These are phyloP conservation scores for Leptopilina drosophilae DNA, from an alignment of 2,888 invertebrate genomes.

Conservation along the genomic window DNA sequence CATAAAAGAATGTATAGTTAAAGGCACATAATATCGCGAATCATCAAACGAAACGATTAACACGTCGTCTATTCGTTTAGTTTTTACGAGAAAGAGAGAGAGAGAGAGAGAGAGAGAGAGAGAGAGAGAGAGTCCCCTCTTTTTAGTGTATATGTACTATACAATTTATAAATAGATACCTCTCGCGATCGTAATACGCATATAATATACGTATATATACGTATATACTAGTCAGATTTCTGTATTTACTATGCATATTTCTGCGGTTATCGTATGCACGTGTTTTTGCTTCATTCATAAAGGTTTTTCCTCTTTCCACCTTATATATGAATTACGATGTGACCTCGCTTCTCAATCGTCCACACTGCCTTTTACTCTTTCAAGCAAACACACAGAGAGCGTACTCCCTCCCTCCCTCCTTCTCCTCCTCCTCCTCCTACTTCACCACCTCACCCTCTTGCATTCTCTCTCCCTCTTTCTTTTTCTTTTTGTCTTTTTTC, in stretches of 20 bases:
- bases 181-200: not conserved
- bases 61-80: slow-evolving; percentile 17
- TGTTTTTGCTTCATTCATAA: slow-evolving; percentile 36
- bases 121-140: not conserved
- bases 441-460: not conserved
- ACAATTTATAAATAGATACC: slow-evolving; percentile 9
- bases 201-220: too few species aligned
- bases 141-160: not conserved
- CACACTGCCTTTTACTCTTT: slow-evolving; percentile 19
- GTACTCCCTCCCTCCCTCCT: too few species aligned
- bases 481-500: not conserved
- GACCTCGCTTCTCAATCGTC: slow-evolving; percentile 13
- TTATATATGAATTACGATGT: not conserved
- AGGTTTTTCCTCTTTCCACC: slow-evolving; percentile 22
- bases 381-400: not conserved
- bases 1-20: too few species aligned
- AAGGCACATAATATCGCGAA: not conserved
- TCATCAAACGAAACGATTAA: slow-evolving; percentile 31
- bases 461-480: not conserved
- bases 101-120: not conserved
- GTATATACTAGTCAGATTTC: not conserved
- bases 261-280: slow-evolving; percentile 3
- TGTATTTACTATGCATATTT: not conserved
- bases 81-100: not conserved
- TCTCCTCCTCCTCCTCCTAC: too few species aligned